A percentile compares a stretch with the other conserved stretches of the same genome.
Evolutionary conservation across 2,797 vertebrate species (phyloP).

Genomic region (Coracias cyanogaster): DNA sequence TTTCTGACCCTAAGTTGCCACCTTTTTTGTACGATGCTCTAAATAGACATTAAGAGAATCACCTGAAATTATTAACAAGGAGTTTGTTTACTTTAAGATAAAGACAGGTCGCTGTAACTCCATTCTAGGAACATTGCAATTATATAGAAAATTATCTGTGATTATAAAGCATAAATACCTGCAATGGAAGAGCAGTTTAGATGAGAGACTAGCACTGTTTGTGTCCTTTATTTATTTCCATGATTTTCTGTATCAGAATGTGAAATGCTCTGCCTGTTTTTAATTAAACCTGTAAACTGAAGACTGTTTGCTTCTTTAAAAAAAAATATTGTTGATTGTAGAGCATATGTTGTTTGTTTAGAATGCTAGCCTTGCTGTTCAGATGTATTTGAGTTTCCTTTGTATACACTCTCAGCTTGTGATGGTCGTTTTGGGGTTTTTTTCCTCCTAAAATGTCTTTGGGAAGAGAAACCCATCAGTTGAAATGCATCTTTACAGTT

Average conservation of each 20-base stretch:
- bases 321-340: not conserved
- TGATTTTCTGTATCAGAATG: not conserved
- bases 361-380: not conserved
- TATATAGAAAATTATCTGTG: not conserved
- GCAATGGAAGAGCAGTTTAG: not conserved
- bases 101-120: not conserved
- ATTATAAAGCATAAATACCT: not conserved
- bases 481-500: not conserved
- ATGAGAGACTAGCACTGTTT: not conserved
- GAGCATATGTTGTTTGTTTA: not conserved
- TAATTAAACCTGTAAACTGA: slow-evolving; percentile 36
- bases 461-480: not conserved
- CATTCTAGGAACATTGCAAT: not conserved
- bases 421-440: not conserved
- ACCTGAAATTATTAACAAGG: not conserved
- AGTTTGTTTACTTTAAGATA: not conserved
- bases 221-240: not conserved
- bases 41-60: not conserved
- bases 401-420: not conserved
- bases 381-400: not conserved
- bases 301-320: not conserved
- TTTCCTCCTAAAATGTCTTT: not conserved
- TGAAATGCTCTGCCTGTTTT: not conserved
- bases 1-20: not conserved
- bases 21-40: not conserved